Percentiles rank a stretch among this genome's conserved stretches.
phyloP scores from a whole-genome alignment of 2,888 invertebrate genomes.

The Hirtodrosophila confusa region DNA sequence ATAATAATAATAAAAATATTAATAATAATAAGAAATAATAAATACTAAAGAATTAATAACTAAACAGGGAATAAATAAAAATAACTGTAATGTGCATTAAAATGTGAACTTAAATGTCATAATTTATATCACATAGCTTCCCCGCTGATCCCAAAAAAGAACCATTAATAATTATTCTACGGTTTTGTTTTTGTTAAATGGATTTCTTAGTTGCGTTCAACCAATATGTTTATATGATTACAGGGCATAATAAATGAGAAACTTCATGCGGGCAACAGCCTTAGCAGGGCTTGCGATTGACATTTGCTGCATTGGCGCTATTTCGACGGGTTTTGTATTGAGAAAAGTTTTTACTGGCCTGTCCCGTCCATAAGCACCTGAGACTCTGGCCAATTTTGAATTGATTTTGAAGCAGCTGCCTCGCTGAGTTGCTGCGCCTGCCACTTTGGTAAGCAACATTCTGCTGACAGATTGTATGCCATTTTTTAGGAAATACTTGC shows the following conservation, averaged over 20 bases:
- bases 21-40: too few relatives aligned
- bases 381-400: slow-evolving; percentile 67
- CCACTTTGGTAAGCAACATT: slow-evolving; percentile 53
- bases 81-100: too few relatives aligned
- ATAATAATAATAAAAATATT: too few relatives aligned
- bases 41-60: too few relatives aligned
- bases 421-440: slow-evolving; percentile 20
- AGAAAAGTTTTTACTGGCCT: slow-evolving; percentile 36
- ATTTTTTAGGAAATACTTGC: slow-evolving; percentile 70
- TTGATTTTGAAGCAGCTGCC: slow-evolving; percentile 67
- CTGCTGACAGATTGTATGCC: slow-evolving; percentile 77
- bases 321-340: slow-evolving; percentile 51
- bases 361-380: slow-evolving; percentile 65
- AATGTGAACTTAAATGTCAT: too few relatives aligned
- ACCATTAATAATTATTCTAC: too few relatives aligned
- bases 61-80: too few relatives aligned
- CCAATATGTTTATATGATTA: not conserved
- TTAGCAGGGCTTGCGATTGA: slow-evolving; percentile 48
- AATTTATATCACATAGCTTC: too few relatives aligned
- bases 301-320: slow-evolving; percentile 57
- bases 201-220: too few relatives aligned
- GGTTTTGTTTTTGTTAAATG: too few relatives aligned
- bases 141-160: too few relatives aligned
- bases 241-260: slow-evolving; percentile 22
- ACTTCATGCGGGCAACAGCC: slow-evolving; percentile 37